Evolutionary conservation across 1,140 invertebrate species (phyloP), one percentile per base, ranked within the genome.

Genomic region (Eupeodes corollae): DNA sequence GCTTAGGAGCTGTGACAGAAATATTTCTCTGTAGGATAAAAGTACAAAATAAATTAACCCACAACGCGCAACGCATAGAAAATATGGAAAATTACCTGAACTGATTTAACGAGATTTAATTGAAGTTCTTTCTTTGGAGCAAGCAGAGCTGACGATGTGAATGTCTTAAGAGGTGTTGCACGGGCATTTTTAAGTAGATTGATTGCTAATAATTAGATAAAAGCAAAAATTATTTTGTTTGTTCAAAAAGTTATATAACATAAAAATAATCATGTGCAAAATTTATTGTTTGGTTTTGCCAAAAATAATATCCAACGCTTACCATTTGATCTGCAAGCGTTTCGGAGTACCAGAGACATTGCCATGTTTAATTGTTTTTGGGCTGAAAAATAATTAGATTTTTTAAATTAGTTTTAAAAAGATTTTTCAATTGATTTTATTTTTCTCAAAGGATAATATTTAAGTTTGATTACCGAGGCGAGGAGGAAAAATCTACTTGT

Each of bases 1-100:
- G 59, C 42, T 66, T 53, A 0, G 61, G 58, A 6, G 65, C 51
- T 38, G 56, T 63, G 21, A 61, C 43, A 2, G 61, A 51, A 54
- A 67, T 57, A 19, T 48, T 52, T 8, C 63, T 56, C 18, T 26
- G 8, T 5, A 26, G 8, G 8, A 26, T 5, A 26, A 8, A 26
- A 26, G 8, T 8, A 26, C 21, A 26, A 26, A 26, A 5, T 26
- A 3, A 5, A 26, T 26, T 5, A 26, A 5, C 8, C 21, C 8
- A 26, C 3, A 26, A 5, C 8, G 21, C 21, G n/a, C 21, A 26
- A 3, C 21, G n/a, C n/a, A n/a, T n/a, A n/a, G n/a, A n/a, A n/a
- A 26, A 26, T 26, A 26, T 26, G 3, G 21, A 19, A 8, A 57
- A 53, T 50, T 44, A 63, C 61, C 40, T 47, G 31, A 11, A 55